Conservation (phyloP, 2,797 vertebrate genomes). For the Schizopygopsis malacanthus region DNA sequence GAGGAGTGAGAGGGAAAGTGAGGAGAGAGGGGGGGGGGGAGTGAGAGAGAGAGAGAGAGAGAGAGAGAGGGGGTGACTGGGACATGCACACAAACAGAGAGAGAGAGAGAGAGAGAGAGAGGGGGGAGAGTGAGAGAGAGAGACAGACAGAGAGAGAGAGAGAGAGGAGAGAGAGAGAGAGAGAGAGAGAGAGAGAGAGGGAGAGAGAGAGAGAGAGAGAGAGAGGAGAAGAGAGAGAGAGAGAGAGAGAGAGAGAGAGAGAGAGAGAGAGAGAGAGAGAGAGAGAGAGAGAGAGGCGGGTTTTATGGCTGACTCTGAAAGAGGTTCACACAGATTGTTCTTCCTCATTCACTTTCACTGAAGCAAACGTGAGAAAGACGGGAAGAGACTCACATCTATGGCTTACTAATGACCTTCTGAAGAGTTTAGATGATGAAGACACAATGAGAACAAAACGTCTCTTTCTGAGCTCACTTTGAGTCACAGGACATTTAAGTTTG, state of each 20-base stretch:
- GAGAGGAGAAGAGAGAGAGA: too few relatives aligned
- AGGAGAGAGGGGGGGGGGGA: too few relatives aligned
- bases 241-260: neutral
- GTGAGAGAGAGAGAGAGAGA: too few relatives aligned
- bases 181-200: too few relatives aligned
- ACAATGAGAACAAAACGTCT: neutral
- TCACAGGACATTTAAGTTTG: neutral
- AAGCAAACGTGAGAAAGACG: slow-evolving; percentile 71
- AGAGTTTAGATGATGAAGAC: slow-evolving; percentile 6
- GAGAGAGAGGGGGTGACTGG: too few relatives aligned
- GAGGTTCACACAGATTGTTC: slow-evolving; percentile 70
- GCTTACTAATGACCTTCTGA: slow-evolving; percentile 25
- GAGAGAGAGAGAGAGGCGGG: neutral
- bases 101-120: too few relatives aligned
- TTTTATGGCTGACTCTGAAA: neutral
- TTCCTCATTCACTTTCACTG: slow-evolving; percentile 74
- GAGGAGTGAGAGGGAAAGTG: neutral
- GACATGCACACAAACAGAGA: too few relatives aligned
- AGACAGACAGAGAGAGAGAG: too few relatives aligned
- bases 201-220: too few relatives aligned
- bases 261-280: neutral
- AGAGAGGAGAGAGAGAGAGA: too few relatives aligned
- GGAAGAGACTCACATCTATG: neutral
- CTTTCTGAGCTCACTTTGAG: neutral
- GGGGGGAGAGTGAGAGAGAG: too few relatives aligned